A percentile compares a stretch with the other conserved stretches of the same genome.
These are phyloP conservation scores for Anguilla pacifica DNA, from an alignment of 2,797 vertebrate species.

Conservation along the genomic window DNA sequence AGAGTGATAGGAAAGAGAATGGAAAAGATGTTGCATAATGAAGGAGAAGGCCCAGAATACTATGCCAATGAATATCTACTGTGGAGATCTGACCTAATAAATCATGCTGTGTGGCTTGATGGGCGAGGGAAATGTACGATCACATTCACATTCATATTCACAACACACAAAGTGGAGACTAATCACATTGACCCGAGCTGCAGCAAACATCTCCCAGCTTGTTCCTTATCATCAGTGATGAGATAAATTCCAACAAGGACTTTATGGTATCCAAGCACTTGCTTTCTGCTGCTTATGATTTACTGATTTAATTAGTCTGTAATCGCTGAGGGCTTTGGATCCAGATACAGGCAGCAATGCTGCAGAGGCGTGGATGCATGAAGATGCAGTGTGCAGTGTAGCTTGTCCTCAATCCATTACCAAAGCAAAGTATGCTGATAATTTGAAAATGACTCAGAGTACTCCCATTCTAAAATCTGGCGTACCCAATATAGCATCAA, in stretches of 20 bases:
- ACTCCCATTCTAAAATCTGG: no score
- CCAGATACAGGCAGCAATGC: not conserved
- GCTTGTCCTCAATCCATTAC: not conserved
- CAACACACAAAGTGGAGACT: conserved; percentile 4
- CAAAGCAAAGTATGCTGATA: no score
- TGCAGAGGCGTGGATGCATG: not conserved
- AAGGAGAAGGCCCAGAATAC: not conserved
- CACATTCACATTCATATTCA: not conserved
- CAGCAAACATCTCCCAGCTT: not conserved
- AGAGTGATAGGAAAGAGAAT: not conserved
- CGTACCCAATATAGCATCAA: no score
- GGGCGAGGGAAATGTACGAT: not conserved
- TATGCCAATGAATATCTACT: not conserved
- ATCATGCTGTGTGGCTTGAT: not conserved
- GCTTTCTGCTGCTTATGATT: conserved; percentile 13
- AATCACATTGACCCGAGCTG: not conserved
- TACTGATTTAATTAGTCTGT: conserved; percentile 28
- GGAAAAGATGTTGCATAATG: not conserved
- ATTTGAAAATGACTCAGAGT: no score
- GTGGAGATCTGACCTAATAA: conserved; percentile 30
- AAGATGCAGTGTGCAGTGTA: not conserved
- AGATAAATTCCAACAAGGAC: not conserved
- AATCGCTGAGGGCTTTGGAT: not conserved
- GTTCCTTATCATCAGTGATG: not conserved
- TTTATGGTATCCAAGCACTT: not conserved